Base-by-base conservation (phyloP, 2,888 invertebrate species). In the Hirtodrosophila cameraria region DNA sequence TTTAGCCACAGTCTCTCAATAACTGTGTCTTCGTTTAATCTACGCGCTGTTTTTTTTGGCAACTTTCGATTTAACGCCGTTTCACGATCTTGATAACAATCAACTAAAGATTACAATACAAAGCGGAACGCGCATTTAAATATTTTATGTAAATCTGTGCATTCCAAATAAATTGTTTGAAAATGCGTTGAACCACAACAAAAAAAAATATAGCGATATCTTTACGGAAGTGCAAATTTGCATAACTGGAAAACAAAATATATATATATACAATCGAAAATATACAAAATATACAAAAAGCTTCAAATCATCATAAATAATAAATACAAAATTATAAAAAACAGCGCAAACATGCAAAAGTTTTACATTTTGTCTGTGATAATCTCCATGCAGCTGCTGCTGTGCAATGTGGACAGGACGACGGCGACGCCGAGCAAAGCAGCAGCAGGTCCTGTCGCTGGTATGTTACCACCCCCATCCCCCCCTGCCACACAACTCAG, bases 321-420 rank as follows among this genome's bases (percentile, higher is more conserved):
- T 31, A 39, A 35, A 43, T 43, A 52, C 36, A 53, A 55, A 28
- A 52, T 58, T 48, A 69, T 16, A 49, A 12, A 41, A 41, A 70
- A 62, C 52, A 36, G 33, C 31, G 43, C 9, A 50, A 54, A 55
- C 46, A 74, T 90, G 90, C 88, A 88, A 72, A 90, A 88, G 60
- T 88, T 86, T 85, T 68, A 88, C 23, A 69, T 89, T 61, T 81
- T 89, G 70, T 82, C 90, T 89, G 89, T 90, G 89, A 90, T 91
- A 89, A 63, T 88, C 20, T 81, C 80, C 75, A 66, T 90, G 76
- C 89, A 89, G 71, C 69, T 90, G 76, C 70, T 88, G 33, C 87
- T 88, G 86, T 87, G 88, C 87, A 84, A 87, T 50, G 80, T 87
- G 62, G 88, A 87, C 83, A 88, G 88, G 68, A 86, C 87, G 38